These are phyloP conservation scores for Pseudomyrmex pallidus DNA, from an alignment of 1,140 invertebrate species.

Conservation along the genomic window DNA sequence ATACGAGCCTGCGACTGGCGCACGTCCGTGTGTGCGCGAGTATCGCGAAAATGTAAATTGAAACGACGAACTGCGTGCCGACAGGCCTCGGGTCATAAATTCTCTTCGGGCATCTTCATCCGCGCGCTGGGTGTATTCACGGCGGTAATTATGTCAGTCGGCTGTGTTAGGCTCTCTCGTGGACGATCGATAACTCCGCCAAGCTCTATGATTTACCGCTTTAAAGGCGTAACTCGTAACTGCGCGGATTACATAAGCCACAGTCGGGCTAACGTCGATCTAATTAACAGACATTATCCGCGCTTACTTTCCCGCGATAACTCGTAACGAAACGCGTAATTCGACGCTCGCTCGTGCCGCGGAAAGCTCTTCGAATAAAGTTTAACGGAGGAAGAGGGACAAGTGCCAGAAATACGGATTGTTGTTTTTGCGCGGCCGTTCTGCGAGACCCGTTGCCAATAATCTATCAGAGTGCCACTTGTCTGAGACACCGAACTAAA, in stretches of 20 bases:
- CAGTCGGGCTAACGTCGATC: neutral
- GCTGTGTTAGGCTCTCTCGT: slow-evolving; percentile 7
- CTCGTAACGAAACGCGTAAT: slow-evolving; percentile 6
- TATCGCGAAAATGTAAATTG: slow-evolving; percentile 67
- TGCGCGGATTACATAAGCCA: slow-evolving; percentile 25
- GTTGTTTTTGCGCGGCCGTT: neutral
- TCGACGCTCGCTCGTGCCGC: neutral
- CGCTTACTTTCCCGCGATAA: slow-evolving; percentile 35
- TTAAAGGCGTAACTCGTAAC: slow-evolving; percentile 39
- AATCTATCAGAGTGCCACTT: slow-evolving; percentile 14
- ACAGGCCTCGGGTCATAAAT: slow-evolving; percentile 54
- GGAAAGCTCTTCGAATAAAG: neutral
- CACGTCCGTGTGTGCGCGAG: neutral
- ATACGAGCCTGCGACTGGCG: slow-evolving; percentile 24
- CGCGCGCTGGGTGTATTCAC: slow-evolving; percentile 48
- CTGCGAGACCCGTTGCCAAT: neutral
- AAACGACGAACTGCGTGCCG: slow-evolving; percentile 58
- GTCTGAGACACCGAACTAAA: neutral
- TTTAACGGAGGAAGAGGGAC: neutral
- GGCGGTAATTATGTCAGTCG: slow-evolving; percentile 62
- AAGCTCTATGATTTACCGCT: slow-evolving; percentile 35
- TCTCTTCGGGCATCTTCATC: slow-evolving; percentile 67
- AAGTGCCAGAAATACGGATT: neutral
- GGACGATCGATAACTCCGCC: slow-evolving; percentile 38
- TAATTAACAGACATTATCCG: slow-evolving; percentile 49